Percentiles rank a stretch among this genome's conserved stretches.
These are phyloP conservation scores for Imbricaverruca yamaguchii DNA, from an alignment of 2,888 invertebrate species.

Conservation along the genomic window DNA sequence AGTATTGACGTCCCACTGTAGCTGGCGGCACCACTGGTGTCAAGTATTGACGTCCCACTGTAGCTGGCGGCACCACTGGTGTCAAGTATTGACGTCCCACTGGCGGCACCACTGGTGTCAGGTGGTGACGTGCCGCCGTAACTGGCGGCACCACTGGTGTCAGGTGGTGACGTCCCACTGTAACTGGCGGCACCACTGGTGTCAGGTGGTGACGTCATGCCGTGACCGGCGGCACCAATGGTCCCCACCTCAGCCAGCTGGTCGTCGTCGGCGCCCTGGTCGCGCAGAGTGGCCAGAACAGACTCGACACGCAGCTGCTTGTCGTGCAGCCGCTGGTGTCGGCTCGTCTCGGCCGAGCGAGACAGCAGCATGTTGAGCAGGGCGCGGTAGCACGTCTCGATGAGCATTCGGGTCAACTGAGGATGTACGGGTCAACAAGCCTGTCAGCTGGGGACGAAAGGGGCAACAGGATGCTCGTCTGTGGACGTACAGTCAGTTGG, in stretches of 20 bases:
- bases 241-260: conserved; percentile 3
- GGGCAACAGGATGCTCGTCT: not conserved
- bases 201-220: too few species aligned
- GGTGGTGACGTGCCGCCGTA: too few species aligned
- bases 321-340: conserved; percentile 16
- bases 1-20: too few species aligned
- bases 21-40: too few species aligned
- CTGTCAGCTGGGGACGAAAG: not conserved
- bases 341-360: not conserved
- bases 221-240: not conserved
- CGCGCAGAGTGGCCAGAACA: not conserved
- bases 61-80: too few species aligned
- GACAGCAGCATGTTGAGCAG: conserved; percentile 11
- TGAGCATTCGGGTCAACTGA: not conserved
- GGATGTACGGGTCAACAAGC: not conserved
- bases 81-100: too few species aligned
- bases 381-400: conserved; percentile 12
- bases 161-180: too few species aligned
- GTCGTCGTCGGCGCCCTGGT: conserved; percentile 12
- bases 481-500: too few species aligned
- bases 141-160: too few species aligned
- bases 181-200: too few species aligned
- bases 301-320: conserved; percentile 19
- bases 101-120: too few species aligned
- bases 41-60: too few species aligned